Base-by-base conservation (phyloP, 2,113 vertebrate species). In the Vimba vimba region DNA sequence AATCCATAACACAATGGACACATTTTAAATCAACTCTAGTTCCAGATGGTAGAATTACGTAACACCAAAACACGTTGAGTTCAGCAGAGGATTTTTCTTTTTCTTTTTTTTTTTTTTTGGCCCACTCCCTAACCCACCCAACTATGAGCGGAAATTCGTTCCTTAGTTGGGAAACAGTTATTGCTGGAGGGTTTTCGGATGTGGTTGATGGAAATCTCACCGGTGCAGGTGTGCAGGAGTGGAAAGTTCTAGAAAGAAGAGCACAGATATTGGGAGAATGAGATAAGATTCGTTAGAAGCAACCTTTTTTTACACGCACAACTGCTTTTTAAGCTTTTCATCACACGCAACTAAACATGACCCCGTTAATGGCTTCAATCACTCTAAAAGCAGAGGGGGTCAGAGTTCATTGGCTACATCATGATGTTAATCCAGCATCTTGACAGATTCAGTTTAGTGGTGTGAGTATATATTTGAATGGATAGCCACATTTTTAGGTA, bases 41-140 rank as follows among this genome's bases (percentile, higher is more conserved):
- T 89, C 89, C 92, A 94, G 93, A 94, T 94, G 93, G 93, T 71
- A 33, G 71, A 36, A 87, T 94, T 94, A 93, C 86, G 45, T 94
- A 94, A 94, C 88, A 86, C 84, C 89, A 77, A 93, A 94, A 94
- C 88, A 88, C 86, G 85, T 82, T 88, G 91, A 91, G 62, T 43
- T 50, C 12, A 30, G 50, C 64, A 21, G 30, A 45, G 83, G 73
- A 71, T 57, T 57, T 57, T 50, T 68, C 6, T 39, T 82, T 71
- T 13, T 69, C n/a, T 69, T 71, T 13, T 8, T 69, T 82, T 69
- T 19, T 9, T 30, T 11, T 11, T 59, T 33, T 79, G 52, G 11
- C 57, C 23, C n/a, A 30, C 21, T 57, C 62, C 15, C 74, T 50
- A 23, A n/a, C 36, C 89, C 80, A 85, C 52, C 55, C 47, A 60